Evolutionary conservation across 2,113 vertebrate species (phyloP), one percentile per base, ranked within the genome.

Genomic region (Nerophis ophidion): DNA sequence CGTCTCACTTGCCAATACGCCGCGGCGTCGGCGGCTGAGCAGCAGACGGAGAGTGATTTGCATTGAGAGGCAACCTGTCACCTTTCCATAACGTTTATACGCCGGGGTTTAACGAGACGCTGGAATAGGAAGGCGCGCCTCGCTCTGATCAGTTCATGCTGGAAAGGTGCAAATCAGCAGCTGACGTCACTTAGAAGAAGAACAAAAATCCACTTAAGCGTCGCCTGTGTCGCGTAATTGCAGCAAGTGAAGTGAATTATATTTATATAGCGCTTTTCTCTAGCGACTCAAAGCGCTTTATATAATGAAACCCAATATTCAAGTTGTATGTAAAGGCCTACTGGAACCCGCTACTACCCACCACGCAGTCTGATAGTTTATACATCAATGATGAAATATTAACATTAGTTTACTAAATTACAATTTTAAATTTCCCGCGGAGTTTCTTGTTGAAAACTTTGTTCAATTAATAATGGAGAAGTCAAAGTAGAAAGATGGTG

Each of bases 1-100:
- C 33, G 79, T 76, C 79, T 75, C 81, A 81, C 70, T 86, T 84
- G 87, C 85, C 82, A 85, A 89, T 88, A 86, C 71, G 69, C 75
- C 76, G 60, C 61, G 65, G 63, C 75, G 70, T 83, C 83, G 82
- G 55, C 77, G 72, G 79, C 65, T 62, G 40, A 70, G 74, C 68
- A 69, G 81, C 77, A 75, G 72, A 62, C 66, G 17, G 80, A 46
- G 63, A 75, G 68, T 58, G 70, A 81, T 84, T 79, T 83, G 79
- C 80, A 84, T 83, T 75, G 80, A 73, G 70, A 67, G 47, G 68
- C 61, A 65, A 34, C 71, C 61, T 15, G 33, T 48, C 58, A n/a
- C 61, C 67, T 46, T 62, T 55, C 61, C 63, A 8, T 57, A 79
- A 58, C 75, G 59, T 64, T 65, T 42, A 17, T 46, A 49, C 57